Base-by-base conservation (phyloP, 2,888 invertebrate species). In the Calephelis perditalis region DNA sequence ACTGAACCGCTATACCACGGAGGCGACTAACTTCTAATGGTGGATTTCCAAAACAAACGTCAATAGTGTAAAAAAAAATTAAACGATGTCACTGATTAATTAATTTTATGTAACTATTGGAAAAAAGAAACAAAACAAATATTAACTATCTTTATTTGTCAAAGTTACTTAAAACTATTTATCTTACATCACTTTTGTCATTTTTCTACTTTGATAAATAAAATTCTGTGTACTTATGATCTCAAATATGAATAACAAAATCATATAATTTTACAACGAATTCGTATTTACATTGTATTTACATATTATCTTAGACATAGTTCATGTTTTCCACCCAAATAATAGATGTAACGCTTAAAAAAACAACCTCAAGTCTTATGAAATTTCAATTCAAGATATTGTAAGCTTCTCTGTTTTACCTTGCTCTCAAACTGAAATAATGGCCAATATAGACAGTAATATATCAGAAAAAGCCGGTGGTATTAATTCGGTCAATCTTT, bases 91-190 rank as follows among this genome's bases (percentile, higher is more conserved):
- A 3, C 26, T 26, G 4, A 3, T 26, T 2, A 26, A 26, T 3
- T 26, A 3, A 26, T 4, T 26, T 26, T 26, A 26, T 26, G 4
- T 26, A 4, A 3, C 26, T 26, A 26, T 3, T 15, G 15, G 61
- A 73, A 74, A 67, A 70, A 80, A 77, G 26, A 79, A 66, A 64
- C 62, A 56, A 44, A 44, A 64, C 59, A 65, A 71, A 73, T 75
- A 70, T 73, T 82, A 80, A 76, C 84, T 86, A 87, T 84, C 75
- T 89, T 89, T 89, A 89, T 89, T 89, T 88, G 89, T 89, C 89
- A 84, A 87, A 86, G 73, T 84, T 84, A 74, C 85, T 83, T 86
- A 84, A 71, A 65, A 67, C 72, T 74, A 75, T 69, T 71, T 68
- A 71, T 74, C 60, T 71, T 73, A 74, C 65, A 67, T 65, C 67